phyloP scores from a whole-genome alignment of 2,888 invertebrate species.

The Hypsopygia costalis region DNA sequence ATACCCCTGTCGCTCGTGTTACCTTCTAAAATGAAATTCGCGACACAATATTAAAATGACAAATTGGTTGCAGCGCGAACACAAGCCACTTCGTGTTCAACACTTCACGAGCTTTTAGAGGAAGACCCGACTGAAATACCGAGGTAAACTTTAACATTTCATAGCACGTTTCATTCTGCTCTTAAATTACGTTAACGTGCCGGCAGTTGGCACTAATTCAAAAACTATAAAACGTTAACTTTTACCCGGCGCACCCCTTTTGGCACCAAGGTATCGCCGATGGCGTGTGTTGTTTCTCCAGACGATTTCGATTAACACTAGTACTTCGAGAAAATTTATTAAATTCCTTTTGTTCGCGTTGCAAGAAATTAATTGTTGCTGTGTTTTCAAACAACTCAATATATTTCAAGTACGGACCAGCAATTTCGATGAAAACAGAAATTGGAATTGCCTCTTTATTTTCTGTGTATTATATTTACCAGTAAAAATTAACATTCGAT shows the following conservation, averaged over 20 bases:
- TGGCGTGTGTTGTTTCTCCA: conserved; percentile 1
- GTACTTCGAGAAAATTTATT: neutral
- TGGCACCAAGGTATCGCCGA: conserved; percentile 24
- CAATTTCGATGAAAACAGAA: no score
- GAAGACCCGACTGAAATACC: conserved; percentile 75
- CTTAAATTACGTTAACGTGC: conserved; percentile 24
- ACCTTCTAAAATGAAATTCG: no score
- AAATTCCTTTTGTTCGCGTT: no score
- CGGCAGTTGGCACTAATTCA: conserved; percentile 38
- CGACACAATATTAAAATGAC: no score
- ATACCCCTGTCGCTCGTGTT: no score
- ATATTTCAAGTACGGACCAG: no score
- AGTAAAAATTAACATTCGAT: no score
- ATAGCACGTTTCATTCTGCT: conserved; percentile 25
- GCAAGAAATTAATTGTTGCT: no score
- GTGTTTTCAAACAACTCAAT: no score
- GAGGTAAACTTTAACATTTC: conserved; percentile 42
- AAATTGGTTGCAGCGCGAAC: conserved; percentile 54
- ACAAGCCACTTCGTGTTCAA: conserved; percentile 76
- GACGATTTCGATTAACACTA: neutral
- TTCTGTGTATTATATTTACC: no score
- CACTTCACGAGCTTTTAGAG: conserved; percentile 71
- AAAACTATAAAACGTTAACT: conserved; percentile 29
- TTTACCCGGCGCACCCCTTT: conserved; percentile 20
- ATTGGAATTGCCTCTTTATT: no score